Evolutionary conservation across 2,113 vertebrate species (phyloP).

Genomic region (Illadopsis cleaveri): DNA sequence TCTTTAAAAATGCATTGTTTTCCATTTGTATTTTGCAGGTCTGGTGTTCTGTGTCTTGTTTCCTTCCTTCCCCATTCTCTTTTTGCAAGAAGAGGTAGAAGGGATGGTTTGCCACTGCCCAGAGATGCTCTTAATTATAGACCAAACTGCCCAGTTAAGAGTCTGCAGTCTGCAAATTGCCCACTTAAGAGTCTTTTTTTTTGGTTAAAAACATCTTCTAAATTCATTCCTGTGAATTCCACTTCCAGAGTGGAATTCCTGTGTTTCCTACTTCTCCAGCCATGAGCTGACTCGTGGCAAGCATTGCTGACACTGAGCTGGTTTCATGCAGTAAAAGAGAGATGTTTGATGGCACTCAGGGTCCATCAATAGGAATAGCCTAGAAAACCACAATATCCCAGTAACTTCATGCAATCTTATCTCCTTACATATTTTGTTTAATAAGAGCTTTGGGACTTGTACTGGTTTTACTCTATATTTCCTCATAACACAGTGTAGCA

Average conservation of each 20-base stretch:
- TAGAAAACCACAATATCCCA: not conserved
- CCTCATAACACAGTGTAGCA: not conserved
- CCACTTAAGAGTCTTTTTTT: no score
- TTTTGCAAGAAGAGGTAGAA: not conserved
- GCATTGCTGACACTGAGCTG: not conserved
- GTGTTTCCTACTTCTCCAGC: not conserved
- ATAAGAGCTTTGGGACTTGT: not conserved
- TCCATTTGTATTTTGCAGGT: not conserved
- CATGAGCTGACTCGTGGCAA: not conserved
- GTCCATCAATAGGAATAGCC: not conserved
- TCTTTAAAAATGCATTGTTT: not conserved
- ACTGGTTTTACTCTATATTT: not conserved
- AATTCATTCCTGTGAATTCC: not conserved
- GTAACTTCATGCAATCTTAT: not conserved
- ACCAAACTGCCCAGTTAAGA: not conserved
- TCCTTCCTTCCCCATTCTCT: not conserved
- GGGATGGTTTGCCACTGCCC: not conserved
- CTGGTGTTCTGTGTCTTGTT: not conserved
- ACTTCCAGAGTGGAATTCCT: not conserved
- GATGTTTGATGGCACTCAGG: not conserved
- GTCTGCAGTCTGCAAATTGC: not conserved
- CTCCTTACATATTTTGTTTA: not conserved
- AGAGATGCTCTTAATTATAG: not conserved
- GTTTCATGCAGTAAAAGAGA: not conserved
- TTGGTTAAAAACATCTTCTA: not conserved